Conservation (phyloP, 2,797 vertebrate species). For the Acestrorhynchus altus region DNA sequence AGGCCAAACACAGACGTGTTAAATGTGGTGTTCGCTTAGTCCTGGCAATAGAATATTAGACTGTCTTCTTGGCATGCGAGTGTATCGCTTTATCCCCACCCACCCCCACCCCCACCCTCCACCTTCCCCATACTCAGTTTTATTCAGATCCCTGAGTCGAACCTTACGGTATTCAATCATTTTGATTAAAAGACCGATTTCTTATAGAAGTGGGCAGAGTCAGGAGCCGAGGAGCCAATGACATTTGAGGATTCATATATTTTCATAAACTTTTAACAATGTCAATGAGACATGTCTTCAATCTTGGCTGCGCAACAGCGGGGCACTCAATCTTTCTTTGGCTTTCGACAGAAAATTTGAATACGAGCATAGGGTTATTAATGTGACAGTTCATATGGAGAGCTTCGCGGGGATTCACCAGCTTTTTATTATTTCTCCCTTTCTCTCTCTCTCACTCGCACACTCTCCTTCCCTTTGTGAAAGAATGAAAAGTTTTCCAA, state of each 20-base stretch:
- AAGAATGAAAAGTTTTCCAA: conserved; percentile 63
- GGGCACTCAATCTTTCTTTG: conserved; percentile 99
- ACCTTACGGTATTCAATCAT: conserved; percentile 98
- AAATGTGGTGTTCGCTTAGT: conserved; percentile 23
- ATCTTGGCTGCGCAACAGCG: conserved; percentile 88
- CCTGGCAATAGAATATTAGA: conserved; percentile 35
- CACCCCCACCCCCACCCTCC: conserved; percentile 63
- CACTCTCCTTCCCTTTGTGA: conserved; percentile 44
- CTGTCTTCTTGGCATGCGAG: conserved; percentile 54
- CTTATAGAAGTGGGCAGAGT: conserved; percentile 97
- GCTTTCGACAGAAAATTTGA: conserved; percentile 98
- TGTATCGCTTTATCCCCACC: conserved; percentile 39
- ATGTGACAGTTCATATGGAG: conserved; percentile 90
- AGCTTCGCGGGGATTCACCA: conserved; percentile 79
- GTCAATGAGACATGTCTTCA: conserved; percentile 93
- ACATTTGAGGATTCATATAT: conserved; percentile 93
- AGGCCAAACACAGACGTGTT: conserved; percentile 31
- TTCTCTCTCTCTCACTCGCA: conserved; percentile 21
- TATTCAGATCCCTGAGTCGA: conserved; percentile 88
- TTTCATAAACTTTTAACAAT: conserved; percentile 95
- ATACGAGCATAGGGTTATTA: conserved; percentile 95
- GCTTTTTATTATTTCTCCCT: conserved; percentile 73
- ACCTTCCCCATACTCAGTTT: conserved; percentile 73
- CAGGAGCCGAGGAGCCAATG: conserved; percentile 89
- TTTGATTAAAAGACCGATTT: conserved; percentile 99